Evolutionary conservation across 2,888 invertebrate genomes (phyloP).

Genomic region (Sinopyrophorus schimmeli): DNA sequence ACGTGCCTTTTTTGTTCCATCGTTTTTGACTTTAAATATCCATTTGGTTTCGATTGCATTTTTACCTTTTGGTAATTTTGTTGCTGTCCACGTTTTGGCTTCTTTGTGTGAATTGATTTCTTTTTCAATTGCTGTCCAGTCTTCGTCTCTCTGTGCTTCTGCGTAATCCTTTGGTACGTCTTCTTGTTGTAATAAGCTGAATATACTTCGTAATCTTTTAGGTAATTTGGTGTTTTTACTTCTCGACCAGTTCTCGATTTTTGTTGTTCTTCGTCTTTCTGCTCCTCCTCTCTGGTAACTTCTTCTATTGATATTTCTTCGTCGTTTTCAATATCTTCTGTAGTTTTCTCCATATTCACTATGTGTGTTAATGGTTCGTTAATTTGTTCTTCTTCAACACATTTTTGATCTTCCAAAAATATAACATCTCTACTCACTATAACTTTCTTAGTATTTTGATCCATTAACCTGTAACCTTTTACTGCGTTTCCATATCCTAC

Average conservation of each 20-base stretch:
- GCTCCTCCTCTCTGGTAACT: constrained; percentile 6
- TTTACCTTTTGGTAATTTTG: constrained; percentile 25
- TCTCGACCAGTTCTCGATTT: constrained; percentile 15
- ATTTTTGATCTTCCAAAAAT: too few species aligned
- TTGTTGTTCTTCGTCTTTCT: constrained; percentile 2
- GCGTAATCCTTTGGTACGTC: constrained; percentile 10
- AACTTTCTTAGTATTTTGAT: too few species aligned
- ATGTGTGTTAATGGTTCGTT: too few species aligned
- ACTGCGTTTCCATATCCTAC: too few species aligned
- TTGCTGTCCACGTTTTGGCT: constrained; percentile 27
- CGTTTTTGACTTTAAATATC: constrained; percentile 29
- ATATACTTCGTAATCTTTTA: constrained; percentile 27
- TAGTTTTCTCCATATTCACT: too few species aligned
- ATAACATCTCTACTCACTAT: too few species aligned
- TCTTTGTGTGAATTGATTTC: constrained; percentile 31
- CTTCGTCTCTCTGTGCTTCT: constrained; percentile 11
- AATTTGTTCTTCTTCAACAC: too few species aligned
- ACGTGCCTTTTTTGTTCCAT: constrained; percentile 35
- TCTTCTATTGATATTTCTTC: constrained; percentile 15
- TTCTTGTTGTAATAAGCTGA: constrained; percentile 15
- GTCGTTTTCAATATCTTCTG: constrained; percentile 17
- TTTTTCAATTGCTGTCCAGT: constrained; percentile 32
- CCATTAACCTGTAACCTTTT: too few species aligned
- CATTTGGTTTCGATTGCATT: constrained; percentile 35
- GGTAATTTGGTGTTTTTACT: constrained; percentile 10